A percentile compares a stretch with the other conserved stretches of the same genome.
Conservation (phyloP, 2,888 invertebrate genomes). For the Notocelia uddmanniana region DNA sequence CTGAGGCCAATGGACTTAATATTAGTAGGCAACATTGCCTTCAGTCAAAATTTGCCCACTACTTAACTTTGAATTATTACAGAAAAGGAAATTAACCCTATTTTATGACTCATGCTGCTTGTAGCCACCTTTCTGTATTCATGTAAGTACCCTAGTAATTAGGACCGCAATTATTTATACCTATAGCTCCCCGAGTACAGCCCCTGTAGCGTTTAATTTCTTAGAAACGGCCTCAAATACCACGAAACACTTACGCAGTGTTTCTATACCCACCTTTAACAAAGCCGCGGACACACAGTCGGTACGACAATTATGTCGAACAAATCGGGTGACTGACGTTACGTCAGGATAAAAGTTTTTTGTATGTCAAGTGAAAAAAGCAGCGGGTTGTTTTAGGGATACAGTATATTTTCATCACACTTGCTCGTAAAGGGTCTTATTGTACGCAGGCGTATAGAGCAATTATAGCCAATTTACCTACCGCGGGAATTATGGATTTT, state of each 20-base stretch:
- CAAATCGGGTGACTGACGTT: not conserved
- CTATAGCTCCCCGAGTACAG: not conserved
- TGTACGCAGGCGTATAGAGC: too few relatives aligned
- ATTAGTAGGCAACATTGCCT: too few relatives aligned
- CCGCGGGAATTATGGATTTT: too few relatives aligned
- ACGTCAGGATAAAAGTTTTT: too few relatives aligned
- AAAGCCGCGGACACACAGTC: not conserved
- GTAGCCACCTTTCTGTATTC: not conserved
- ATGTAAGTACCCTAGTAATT: conserved; percentile 1
- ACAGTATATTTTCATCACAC: too few relatives aligned
- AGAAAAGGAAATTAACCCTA: not conserved
- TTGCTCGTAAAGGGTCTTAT: too few relatives aligned
- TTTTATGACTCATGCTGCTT: not conserved
- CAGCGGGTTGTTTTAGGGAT: too few relatives aligned
- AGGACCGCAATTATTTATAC: conserved; percentile 9
- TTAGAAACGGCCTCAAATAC: conserved; percentile 10
- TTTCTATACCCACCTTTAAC: not conserved
- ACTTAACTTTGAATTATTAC: not conserved
- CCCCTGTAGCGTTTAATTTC: conserved; percentile 18
- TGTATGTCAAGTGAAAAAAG: too few relatives aligned
- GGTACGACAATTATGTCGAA: not conserved
- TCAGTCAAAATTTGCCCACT: too few relatives aligned
- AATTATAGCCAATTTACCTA: too few relatives aligned
- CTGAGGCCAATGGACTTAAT: too few relatives aligned
- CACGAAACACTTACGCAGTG: conserved; percentile 1